Base-by-base conservation (phyloP, 2,888 invertebrate genomes). In the Acrobasis consociella region DNA sequence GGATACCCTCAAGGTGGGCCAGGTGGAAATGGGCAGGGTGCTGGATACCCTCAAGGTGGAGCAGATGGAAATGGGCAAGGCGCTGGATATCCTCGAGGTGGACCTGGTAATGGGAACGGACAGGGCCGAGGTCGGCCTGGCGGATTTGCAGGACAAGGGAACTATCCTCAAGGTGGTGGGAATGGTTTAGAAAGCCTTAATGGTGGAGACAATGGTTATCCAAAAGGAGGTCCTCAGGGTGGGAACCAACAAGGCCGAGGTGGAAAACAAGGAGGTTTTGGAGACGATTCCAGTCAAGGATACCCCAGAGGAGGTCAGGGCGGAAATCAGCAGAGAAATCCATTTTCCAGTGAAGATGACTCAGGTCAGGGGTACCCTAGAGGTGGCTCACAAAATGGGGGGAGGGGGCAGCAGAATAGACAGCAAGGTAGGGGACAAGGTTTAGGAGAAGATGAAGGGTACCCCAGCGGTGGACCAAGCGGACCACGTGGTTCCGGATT, bases 401-500 rank as follows among this genome's bases (percentile, higher is more conserved):
- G 65, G 0, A 80, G 74, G 60, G 92, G 91, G 1, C 85, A 77
- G 1, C 77, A 87, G 62, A 56, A 42, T 10, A 64, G 61, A 7
- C 31, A 69, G 15, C 55, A 55, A 16, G 42, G 56, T 11, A 46
- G n/a, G 13, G 13, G 13, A n/a, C 46, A 46, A 13, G 62, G 68
- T n/a, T 64, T 64, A 9, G 75, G 76, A 49, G 81, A 77, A 7
- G 77, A 80, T 17, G 82, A 87, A 31, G 91, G 91, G 0, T 91
- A 91, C 64, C 87, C 91, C 1, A 87, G 86, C 37, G 91, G 91
- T 51, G 87, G 86, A 10, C 92, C 92, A 0, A 80, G 73, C 60
- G 92, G 91, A 1, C 85, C 78, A 1, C 77, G 87, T 61, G 92
- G 92, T n/a, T 86, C 91, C 3, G 92, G 92, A 62, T 92, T 86